Conservation (phyloP, 2,797 vertebrate species). For the Dendrocincla fuliginosa region DNA sequence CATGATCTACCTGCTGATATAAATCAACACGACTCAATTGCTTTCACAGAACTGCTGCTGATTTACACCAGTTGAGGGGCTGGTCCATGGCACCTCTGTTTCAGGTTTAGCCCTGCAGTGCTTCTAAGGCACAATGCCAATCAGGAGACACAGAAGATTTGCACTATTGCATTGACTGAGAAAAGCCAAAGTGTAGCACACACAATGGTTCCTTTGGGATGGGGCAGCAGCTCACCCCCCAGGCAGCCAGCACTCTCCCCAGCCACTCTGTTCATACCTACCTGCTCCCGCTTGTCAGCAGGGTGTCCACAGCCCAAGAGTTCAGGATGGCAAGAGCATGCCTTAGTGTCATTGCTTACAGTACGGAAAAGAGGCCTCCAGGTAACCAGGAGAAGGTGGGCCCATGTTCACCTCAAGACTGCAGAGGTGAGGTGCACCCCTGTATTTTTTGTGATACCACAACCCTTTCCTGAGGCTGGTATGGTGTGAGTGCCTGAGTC, state of each 20-base stretch:
- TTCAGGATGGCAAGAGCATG: neutral
- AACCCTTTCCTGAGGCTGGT: neutral
- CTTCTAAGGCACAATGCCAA: neutral
- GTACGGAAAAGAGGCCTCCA: rapidly evolving
- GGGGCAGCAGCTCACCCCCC: rapidly evolving
- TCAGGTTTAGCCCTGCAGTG: neutral
- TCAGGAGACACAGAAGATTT: neutral
- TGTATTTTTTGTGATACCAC: neutral
- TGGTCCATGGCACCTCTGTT: neutral
- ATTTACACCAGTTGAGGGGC: neutral
- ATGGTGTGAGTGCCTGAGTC: rapidly evolving
- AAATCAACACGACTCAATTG: neutral
- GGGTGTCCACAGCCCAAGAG: neutral
- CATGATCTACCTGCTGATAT: neutral
- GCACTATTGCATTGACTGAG: neutral
- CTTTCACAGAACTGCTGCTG: neutral
- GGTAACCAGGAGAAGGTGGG: neutral
- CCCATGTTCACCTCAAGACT: neutral
- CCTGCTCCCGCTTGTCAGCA: neutral
- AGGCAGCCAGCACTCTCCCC: neutral
- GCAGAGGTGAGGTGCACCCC: neutral
- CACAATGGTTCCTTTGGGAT: rapidly evolving
- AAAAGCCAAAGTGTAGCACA: neutral
- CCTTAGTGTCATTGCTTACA: neutral
- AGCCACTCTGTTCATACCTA: neutral